Evolutionary conservation across 2,113 vertebrate species (phyloP), one percentile per base, ranked within the genome.

Genomic region (Riparia riparia): DNA sequence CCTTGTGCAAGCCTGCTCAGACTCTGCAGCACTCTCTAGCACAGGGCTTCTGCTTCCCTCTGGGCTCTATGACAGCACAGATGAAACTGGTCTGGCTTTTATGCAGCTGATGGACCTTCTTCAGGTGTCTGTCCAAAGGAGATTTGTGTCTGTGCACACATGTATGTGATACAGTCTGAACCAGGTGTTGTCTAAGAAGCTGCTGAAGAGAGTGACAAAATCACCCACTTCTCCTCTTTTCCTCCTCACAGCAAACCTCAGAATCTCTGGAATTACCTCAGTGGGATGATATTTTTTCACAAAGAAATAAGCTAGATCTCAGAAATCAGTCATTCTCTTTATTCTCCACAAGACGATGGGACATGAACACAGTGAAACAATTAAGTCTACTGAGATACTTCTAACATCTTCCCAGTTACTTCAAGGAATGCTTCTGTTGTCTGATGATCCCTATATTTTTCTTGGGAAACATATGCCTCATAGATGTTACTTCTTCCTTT

Each of bases 1-100:
- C 32, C 32, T 15, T 0, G 1, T 24, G 45, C 28, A 31, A 83
- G 9, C 8, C 44, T 1, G 1, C 10, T 81, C 26, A 65, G 45
- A 6, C 18, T 68, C 69, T 70, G 77, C 57, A 83, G 47, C 19
- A 6, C 22, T 69, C 7, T 68, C 61, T 53, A 82, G 39, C 31
- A 45, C n/a, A 58, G 42, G 9, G 12, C 29, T 69, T 66, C 32
- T 70, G 8, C n/a, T 60, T 24, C 21, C 39, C 5, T 49, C 25
- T 73, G 17, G 41, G 25, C 22, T 65, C 51, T 2, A 3, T 32
- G n/a, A 17, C 53, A 82, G 18, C 6, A 53, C 26, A 72, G n/a
- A 26, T 17, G 12, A 64, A 44, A 34, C 17, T 61, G 29, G 16
- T 45, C 8, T 57, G 31, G 2, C 28, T 60, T 42, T 66, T 68